phyloP scores from a whole-genome alignment of 2,888 invertebrate genomes.

The Agrochola lychnidis region DNA sequence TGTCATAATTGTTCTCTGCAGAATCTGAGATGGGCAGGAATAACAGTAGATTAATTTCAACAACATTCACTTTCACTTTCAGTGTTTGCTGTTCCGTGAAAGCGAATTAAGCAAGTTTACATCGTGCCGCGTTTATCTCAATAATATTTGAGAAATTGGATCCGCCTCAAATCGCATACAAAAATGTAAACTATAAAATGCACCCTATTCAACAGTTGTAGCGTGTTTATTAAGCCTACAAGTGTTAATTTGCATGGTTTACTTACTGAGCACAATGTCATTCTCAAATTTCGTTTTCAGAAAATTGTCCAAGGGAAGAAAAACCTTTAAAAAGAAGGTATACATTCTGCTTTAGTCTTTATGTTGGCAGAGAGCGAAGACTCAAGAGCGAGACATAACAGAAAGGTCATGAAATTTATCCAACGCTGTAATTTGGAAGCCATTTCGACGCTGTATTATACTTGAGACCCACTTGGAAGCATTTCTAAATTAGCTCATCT shows the following conservation, averaged over 20 bases:
- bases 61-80: not conserved
- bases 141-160: not conserved
- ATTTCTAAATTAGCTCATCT: constrained; percentile 47
- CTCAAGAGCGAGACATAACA: constrained; percentile 49
- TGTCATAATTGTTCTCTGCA: constrained; percentile 76
- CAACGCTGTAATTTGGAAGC: constrained; percentile 68
- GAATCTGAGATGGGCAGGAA: constrained; percentile 60
- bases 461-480: constrained; percentile 47
- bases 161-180: not conserved
- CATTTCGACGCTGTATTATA: constrained; percentile 59
- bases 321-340: not conserved
- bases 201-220: no score
- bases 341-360: constrained; percentile 7
- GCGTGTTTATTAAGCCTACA: no score
- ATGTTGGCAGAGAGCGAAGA: constrained; percentile 38
- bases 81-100: not conserved
- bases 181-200: not conserved
- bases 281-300: not conserved
- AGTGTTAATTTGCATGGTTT: not conserved
- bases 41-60: constrained; percentile 14
- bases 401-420: constrained; percentile 69
- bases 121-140: not conserved
- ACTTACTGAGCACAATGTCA: not conserved
- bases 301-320: no score
- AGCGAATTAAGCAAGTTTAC: not conserved